These are phyloP conservation scores for Thecocarcelia acutangulata DNA, from an alignment of 2,888 invertebrate species.

Conservation along the genomic window DNA sequence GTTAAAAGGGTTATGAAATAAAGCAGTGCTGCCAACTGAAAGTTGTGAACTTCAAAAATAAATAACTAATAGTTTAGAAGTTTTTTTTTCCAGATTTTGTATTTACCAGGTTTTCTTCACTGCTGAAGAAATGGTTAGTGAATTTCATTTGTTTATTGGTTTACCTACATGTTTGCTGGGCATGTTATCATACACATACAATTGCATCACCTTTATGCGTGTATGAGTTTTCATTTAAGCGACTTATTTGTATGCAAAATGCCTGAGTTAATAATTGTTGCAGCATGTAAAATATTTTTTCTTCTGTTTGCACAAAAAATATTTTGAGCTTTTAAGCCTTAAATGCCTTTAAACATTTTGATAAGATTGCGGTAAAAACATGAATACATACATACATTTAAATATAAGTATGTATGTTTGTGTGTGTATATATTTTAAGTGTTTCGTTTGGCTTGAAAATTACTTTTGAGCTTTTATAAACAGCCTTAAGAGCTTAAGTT, in stretches of 20 bases:
- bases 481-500: background rate
- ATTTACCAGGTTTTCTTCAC: too few relatives aligned
- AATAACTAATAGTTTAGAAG: too few relatives aligned
- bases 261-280: constrained; percentile 57
- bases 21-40: too few relatives aligned
- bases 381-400: background rate
- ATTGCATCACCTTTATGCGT: background rate
- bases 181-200: too few relatives aligned
- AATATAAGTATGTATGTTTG: background rate
- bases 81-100: too few relatives aligned
- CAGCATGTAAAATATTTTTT: constrained; percentile 32
- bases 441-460: constrained; percentile 9
- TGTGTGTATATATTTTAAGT: background rate
- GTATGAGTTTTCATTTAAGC: constrained; percentile 4
- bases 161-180: too few relatives aligned
- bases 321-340: constrained; percentile 31
- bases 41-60: too few relatives aligned
- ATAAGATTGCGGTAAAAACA: constrained; percentile 14
- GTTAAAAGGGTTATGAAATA: too few relatives aligned
- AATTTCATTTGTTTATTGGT: too few relatives aligned
- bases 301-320: constrained; percentile 23
- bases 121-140: too few relatives aligned
- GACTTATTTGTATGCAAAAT: constrained; percentile 59
- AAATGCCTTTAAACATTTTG: constrained; percentile 35
- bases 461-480: background rate